phyloP scores from a whole-genome alignment of 2,797 vertebrate genomes.

The Smutsia gigantea region DNA sequence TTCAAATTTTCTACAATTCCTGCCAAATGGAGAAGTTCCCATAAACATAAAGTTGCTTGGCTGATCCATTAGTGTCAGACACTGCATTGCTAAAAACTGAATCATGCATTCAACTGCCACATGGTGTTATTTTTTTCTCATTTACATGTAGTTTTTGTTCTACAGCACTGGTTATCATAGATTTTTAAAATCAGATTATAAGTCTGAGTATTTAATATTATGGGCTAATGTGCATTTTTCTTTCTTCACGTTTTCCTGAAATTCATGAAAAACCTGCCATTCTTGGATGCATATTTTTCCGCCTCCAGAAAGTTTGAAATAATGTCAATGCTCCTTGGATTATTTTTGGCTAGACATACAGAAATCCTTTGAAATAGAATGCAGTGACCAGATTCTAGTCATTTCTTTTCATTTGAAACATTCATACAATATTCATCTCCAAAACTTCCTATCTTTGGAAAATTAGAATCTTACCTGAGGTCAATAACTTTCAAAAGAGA shows the following conservation, averaged over 20 bases:
- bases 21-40: slow-evolving; percentile 1
- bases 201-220: background rate
- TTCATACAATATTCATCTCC: background rate
- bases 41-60: background rate
- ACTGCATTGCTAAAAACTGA: background rate
- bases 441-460: background rate
- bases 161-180: background rate
- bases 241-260: background rate
- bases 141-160: background rate
- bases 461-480: background rate
- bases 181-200: background rate
- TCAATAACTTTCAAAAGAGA: background rate
- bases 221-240: background rate
- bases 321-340: background rate
- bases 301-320: background rate
- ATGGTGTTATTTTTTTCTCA: background rate
- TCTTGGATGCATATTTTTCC: background rate
- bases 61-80: background rate
- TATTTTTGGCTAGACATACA: background rate
- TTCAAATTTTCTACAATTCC: slow-evolving; percentile 43
- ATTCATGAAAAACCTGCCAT: background rate
- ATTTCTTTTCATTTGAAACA: slow-evolving; percentile 8
- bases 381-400: background rate
- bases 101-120: background rate
- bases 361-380: slow-evolving; percentile 15